Evolutionary conservation across 2,888 invertebrate species (phyloP).

Genomic region (Acleris literana): DNA sequence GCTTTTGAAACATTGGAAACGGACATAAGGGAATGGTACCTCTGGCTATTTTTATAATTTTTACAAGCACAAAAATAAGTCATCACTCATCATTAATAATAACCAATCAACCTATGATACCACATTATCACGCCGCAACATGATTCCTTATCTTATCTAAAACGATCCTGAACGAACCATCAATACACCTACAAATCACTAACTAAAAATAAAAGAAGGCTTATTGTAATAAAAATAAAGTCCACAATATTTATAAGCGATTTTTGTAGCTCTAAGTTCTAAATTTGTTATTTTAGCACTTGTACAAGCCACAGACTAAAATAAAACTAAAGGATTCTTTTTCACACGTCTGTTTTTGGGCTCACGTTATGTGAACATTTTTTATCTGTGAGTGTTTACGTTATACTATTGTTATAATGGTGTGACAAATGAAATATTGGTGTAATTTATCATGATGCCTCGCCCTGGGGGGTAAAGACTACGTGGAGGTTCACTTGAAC

Average conservation of each 20-base stretch:
- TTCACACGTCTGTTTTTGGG: not conserved
- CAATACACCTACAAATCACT: not conserved
- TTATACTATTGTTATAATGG: conserved; percentile 37
- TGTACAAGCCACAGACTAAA: conserved; percentile 22
- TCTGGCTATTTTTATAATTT: no score
- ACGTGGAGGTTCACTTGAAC: not conserved
- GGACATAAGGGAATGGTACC: no score
- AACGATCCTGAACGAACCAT: conserved; percentile 11
- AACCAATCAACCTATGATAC: conserved; percentile 10
- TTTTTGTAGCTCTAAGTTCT: not conserved
- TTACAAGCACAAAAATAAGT: not conserved
- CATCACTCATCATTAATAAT: conserved; percentile 4
- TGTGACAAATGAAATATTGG: conserved; percentile 52
- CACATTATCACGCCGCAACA: conserved; percentile 8
- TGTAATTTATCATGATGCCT: conserved; percentile 51
- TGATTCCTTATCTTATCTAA: conserved; percentile 20
- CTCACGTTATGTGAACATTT: not conserved
- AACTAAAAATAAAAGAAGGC: not conserved
- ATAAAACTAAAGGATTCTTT: not conserved
- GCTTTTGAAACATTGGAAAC: no score
- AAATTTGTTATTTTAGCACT: conserved; percentile 8
- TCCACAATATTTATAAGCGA: not conserved
- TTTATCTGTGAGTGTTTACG: conserved; percentile 30
- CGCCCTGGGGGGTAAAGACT: conserved; percentile 36
- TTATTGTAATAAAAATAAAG: not conserved